These are phyloP conservation scores for Drosophila mauritiana DNA, from an alignment of 1,140 invertebrate genomes.

Conservation along the genomic window DNA sequence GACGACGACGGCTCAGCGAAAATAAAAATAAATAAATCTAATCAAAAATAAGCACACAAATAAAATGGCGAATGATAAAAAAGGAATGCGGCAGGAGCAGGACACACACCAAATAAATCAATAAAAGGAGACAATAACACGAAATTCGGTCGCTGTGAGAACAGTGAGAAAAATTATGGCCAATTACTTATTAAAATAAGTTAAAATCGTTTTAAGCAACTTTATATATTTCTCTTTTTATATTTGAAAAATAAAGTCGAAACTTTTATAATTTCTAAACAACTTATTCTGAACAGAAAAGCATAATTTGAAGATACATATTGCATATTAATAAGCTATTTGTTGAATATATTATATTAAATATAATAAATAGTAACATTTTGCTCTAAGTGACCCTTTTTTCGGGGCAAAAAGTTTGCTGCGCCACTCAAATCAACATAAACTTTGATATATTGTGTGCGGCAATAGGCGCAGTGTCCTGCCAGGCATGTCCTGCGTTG, in stretches of 20 bases:
- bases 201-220: background rate
- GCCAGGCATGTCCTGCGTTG: conserved; percentile 74
- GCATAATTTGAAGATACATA: too few species aligned
- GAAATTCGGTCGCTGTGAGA: conserved; percentile 20
- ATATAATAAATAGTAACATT: background rate
- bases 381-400: conserved; percentile 9
- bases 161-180: conserved; percentile 2
- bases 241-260: too few species aligned
- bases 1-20: conserved; percentile 64
- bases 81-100: conserved; percentile 24
- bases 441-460: conserved; percentile 83
- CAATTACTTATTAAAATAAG: background rate
- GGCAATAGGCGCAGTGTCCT: conserved; percentile 69
- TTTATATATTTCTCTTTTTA: too few species aligned
- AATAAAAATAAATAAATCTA: conserved; percentile 84
- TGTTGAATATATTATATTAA: too few species aligned
- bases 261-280: too few species aligned
- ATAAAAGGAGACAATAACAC: conserved; percentile 46
- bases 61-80: conserved; percentile 73
- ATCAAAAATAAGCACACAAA: conserved; percentile 83
- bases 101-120: conserved; percentile 54
- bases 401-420: conserved; percentile 39
- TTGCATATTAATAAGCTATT: too few species aligned
- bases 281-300: too few species aligned
- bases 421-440: conserved; percentile 81